Percentiles rank a stretch among this genome's conserved stretches.
Conservation (phyloP, 2,797 vertebrate genomes). For the Micrastur ruficollis region DNA sequence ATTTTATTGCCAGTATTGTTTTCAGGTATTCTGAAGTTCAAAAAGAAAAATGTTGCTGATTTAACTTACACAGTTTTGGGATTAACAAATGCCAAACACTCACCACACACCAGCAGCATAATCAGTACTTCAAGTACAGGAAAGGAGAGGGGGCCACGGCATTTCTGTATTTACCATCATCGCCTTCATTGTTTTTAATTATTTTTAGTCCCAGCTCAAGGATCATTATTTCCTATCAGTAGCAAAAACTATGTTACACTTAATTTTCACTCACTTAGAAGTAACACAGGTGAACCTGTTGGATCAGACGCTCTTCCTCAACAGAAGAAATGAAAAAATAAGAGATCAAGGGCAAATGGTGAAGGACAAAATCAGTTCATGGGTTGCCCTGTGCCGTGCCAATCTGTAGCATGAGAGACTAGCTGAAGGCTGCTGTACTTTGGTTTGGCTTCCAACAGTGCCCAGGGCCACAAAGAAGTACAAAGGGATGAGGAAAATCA, state of each 20-base stretch:
- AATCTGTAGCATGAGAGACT: not conserved
- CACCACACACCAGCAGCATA: not conserved
- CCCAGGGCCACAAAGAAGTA: not conserved
- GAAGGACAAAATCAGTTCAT: not conserved
- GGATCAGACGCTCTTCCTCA: not conserved
- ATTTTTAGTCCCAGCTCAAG: not conserved
- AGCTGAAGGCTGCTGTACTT: not conserved
- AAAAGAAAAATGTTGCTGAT: not conserved
- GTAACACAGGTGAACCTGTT: not conserved
- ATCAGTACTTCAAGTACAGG: not conserved
- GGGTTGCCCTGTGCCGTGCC: not conserved
- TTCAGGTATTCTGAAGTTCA: not conserved
- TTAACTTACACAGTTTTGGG: not conserved
- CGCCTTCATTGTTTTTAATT: not conserved
- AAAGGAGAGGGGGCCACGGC: not conserved
- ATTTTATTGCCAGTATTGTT: not conserved
- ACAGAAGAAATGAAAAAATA: not conserved
- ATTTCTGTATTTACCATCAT: not conserved
- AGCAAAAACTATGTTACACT: not conserved
- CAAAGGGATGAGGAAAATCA: not conserved
- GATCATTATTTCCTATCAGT: not conserved
- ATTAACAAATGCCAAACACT: not conserved
- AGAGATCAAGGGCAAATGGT: not conserved
- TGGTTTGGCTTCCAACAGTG: not conserved
- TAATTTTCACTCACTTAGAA: not conserved